Percentiles rank a stretch among this genome's conserved stretches.
These are phyloP conservation scores for Phenganax stokvisi DNA, from an alignment of 92 coral and sea anemone genomes.

Conservation along the genomic window DNA sequence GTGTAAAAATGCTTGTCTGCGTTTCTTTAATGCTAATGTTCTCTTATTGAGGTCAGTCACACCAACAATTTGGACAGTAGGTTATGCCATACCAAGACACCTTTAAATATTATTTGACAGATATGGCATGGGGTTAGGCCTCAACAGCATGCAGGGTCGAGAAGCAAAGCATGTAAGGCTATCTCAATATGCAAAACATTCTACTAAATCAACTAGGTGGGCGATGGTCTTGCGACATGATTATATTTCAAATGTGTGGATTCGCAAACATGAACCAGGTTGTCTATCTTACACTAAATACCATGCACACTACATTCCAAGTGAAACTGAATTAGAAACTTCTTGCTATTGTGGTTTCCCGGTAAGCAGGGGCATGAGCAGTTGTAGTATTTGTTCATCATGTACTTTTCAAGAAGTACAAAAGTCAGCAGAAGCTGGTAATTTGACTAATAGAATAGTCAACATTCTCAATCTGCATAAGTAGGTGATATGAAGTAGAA, in stretches of 20 bases:
- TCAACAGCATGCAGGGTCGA: conserved; percentile 65
- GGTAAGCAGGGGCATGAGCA: conserved; percentile 8
- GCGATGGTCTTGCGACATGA: conserved; percentile 57
- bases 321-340: conserved; percentile 26
- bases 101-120: conserved; percentile 53
- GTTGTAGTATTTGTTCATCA: conserved; percentile 23
- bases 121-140: conserved; percentile 51
- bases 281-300: conserved; percentile 31
- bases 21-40: conserved; percentile 50
- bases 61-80: conserved; percentile 67
- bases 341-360: conserved; percentile 52
- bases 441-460: neutral
- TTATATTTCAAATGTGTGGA: conserved; percentile 46
- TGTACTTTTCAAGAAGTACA: neutral
- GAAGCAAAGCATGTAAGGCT: conserved; percentile 65
- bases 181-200: conserved; percentile 51
- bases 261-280: conserved; percentile 49
- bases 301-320: conserved; percentile 48
- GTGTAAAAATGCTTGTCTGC: conserved; percentile 46
- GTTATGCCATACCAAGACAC: conserved; percentile 61
- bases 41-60: conserved; percentile 42
- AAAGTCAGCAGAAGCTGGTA: conserved; percentile 11
- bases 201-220: conserved; percentile 49
- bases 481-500: too few species aligned
- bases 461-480: too few species aligned